Evolutionary conservation across 2,113 vertebrate genomes (phyloP), one percentile per base, ranked within the genome.

Genomic region (Catharus bicknelli): DNA sequence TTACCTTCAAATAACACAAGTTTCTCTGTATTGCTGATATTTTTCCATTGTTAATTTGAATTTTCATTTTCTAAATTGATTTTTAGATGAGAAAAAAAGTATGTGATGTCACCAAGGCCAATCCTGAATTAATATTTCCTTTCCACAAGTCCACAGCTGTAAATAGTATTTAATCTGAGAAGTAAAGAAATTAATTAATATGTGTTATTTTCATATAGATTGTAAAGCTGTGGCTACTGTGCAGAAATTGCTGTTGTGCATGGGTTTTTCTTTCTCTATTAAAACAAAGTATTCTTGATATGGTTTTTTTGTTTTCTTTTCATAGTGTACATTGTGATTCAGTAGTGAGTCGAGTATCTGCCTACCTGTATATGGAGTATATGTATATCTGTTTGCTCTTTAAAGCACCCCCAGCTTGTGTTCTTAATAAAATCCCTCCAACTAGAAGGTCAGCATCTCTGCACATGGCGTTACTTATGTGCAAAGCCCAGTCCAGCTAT

Each of bases 381-480:
- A 50, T 50, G 23, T 50, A 40, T 73, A 64, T 45, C 55, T 86
- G 32, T 42, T 80, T 83, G 47, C 61, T 91, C 42, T 78, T 93
- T 86, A 70, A 90, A 78, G 40, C 26, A 57, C 3, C 14, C 26
- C 9, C 11, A 80, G 30, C 16, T 63, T 70, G 27, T 64, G 26
- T 75, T 94, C 82, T 45, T 88, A 83, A 72, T 72, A 86, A 93
- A 88, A 86, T 81, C 54, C 45, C 32, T 80, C 36, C 40, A 72
- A 21, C 86, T 80, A 29, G 83, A 83, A 88, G 38, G 40, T 83
- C 68, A 77, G 14, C 45, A 27, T 70, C 59, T 80, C 63, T 91
- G 63, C 34, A 66, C 36, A 4, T 83, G 47, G 22, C 7, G 4
- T 77, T 54, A 47, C 48, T 58, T 70, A 80, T 23, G 25, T 81